Percentiles rank a stretch among this genome's conserved stretches.
Evolutionary conservation across 2,888 invertebrate species (phyloP).

Genomic region (Rhopalosiphum nymphaeae): DNA sequence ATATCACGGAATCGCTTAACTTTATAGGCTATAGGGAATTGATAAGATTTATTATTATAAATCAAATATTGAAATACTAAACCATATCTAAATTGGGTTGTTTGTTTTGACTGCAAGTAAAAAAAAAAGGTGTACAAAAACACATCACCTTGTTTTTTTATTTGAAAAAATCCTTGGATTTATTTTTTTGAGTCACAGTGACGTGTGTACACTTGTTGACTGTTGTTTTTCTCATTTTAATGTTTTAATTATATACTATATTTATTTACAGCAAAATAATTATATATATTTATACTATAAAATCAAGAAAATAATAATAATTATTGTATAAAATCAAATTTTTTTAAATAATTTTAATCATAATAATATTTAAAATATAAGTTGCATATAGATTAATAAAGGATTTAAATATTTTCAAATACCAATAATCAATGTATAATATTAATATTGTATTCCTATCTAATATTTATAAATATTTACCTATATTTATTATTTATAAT

Average conservation of each 20-base stretch:
- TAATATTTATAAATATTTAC: neutral
- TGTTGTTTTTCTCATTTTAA: conserved; percentile 33
- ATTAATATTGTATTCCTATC: neutral
- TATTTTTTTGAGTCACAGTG: conserved; percentile 30
- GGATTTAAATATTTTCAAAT: neutral
- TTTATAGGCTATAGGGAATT: neutral
- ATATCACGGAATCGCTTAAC: neutral
- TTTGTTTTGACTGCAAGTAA: conserved; percentile 17
- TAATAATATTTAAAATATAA: neutral
- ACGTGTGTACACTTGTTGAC: neutral
- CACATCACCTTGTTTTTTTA: conserved; percentile 30
- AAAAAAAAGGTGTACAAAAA: neutral
- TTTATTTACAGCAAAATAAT: neutral
- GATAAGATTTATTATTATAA: neutral
- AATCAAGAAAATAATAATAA: neutral
- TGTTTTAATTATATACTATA: neutral
- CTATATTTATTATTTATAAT: neutral
- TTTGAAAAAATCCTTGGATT: conserved; percentile 14
- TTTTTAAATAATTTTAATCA: neutral
- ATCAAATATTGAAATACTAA: neutral
- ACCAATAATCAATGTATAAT: neutral
- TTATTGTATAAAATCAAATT: neutral
- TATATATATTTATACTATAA: neutral
- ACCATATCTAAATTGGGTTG: neutral
- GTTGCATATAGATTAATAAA: neutral